A percentile compares a stretch with the other conserved stretches of the same genome.
These are phyloP conservation scores for Achatina immaculata DNA, from an alignment of 1,140 invertebrate genomes.

Conservation along the genomic window DNA sequence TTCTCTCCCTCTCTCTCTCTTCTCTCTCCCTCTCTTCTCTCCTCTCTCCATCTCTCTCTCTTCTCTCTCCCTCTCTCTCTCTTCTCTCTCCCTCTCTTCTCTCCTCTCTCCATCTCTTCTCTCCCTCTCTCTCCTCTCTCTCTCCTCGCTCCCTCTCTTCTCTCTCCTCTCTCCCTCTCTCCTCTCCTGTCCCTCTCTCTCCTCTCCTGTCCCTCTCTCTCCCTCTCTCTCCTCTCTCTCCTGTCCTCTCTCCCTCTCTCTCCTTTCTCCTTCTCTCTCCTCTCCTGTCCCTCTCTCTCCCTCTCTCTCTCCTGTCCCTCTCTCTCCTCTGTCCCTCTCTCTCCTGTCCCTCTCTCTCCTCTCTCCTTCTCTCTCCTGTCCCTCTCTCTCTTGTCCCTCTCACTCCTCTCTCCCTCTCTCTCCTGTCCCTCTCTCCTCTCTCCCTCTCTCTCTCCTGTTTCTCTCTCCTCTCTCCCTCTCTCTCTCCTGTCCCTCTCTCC, in stretches of 20 bases:
- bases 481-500: neutral
- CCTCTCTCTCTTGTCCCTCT: neutral
- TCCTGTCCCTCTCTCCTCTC: neutral
- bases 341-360: neutral
- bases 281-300: no score
- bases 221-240: no score
- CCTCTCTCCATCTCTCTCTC: neutral
- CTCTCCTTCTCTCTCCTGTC: neutral
- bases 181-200: neutral
- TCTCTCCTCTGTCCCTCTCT: neutral
- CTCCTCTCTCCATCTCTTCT: neutral
- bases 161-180: neutral
- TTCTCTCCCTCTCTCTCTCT: no score
- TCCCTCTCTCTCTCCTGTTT: neutral
- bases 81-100: neutral
- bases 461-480: slow-evolving; percentile 2
- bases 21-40: neutral
- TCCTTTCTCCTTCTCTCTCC: slow-evolving; percentile 2
- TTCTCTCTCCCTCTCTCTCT: neutral
- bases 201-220: neutral
- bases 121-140: neutral
- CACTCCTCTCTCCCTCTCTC: neutral
- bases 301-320: neutral
- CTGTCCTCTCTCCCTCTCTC: no score
- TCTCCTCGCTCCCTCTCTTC: neutral